A percentile compares a stretch with the other conserved stretches of the same genome.
Evolutionary conservation across 1,140 invertebrate species (phyloP).

Genomic region (Hyposmocoma kahamanoa): DNA sequence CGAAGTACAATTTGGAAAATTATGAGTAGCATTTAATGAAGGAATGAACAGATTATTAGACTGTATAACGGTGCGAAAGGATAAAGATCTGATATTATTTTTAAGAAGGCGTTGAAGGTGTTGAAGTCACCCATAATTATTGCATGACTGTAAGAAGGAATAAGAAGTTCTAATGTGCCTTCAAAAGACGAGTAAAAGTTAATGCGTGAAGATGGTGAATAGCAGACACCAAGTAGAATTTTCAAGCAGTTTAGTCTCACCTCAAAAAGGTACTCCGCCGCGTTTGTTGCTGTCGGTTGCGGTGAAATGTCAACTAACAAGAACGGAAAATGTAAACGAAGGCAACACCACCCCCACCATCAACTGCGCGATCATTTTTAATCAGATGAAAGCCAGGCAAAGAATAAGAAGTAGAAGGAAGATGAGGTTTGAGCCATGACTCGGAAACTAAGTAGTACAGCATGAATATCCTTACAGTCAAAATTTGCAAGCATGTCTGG

Average conservation of each 20-base stretch:
- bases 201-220: constrained; percentile 11
- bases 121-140: constrained; percentile 23
- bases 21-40: constrained; percentile 14
- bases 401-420: constrained; percentile 7
- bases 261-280: constrained; percentile 19
- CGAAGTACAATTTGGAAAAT: constrained; percentile 9
- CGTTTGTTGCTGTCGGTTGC: not conserved
- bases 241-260: constrained; percentile 5
- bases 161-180: constrained; percentile 8
- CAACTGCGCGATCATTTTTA: constrained; percentile 9
- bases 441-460: constrained; percentile 10
- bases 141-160: constrained; percentile 11
- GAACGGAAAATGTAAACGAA: constrained; percentile 4
- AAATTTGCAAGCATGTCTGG: constrained; percentile 1
- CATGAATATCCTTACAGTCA: not conserved
- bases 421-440: constrained; percentile 11
- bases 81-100: constrained; percentile 2
- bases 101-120: constrained; percentile 10
- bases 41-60: constrained; percentile 14
- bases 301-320: constrained; percentile 9
- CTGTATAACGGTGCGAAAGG: constrained; percentile 4
- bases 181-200: constrained; percentile 19
- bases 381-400: constrained; percentile 13
- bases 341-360: constrained; percentile 10
- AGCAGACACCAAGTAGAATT: constrained; percentile 15